Base-by-base conservation (phyloP, 1,140 invertebrate genomes). In the Paracyclopina nana region DNA sequence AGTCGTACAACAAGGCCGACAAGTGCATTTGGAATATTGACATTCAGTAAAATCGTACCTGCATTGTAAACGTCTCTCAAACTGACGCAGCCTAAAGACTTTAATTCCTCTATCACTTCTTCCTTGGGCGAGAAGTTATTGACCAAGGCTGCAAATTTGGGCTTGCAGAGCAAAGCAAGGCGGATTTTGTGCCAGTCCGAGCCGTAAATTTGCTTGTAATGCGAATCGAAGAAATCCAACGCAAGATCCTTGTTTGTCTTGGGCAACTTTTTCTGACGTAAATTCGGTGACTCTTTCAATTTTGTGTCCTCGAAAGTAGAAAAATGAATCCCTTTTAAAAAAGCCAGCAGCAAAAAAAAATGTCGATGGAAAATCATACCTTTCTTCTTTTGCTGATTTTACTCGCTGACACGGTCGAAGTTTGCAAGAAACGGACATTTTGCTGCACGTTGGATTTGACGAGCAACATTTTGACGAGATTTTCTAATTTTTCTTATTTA, bases 101-200 rank as follows among this genome's bases (percentile, higher is more conserved):
- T 5, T 2, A 38, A 8, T 20, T 38, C n/a, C 14, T 38, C 34
- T 38, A 16, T 38, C n/a, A 38, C 34, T 38, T 38, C n/a, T 20
- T n/a, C n/a, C 5, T n/a, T 20, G 4, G 20, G n/a, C 5, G 14
- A 16, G 34, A 38, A 38, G 20, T 38, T 38, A 38, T 38, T 38
- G 34, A 38, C 34, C 34, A 38, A 38, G 20, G 34, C 34, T 20
- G 34, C 34, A 38, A 5, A 16, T 38, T 38, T 38, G 34, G 34
- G 14, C 5, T 20, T n/a, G 4, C 4, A 38, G 3, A 38, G 8
- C 2, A 38, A 20, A 5, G n/a, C 34, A n/a, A 38, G 8, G 2
- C 34, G 34, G 3, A 38, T 5, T n/a, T n/a, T 16, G 8, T n/a
- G 34, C 34, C 34, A 38, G 3, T 16, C 3, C 3, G 34, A 38